Base-by-base conservation (phyloP, 1,140 invertebrate genomes). In the Drosophila persimilis region DNA sequence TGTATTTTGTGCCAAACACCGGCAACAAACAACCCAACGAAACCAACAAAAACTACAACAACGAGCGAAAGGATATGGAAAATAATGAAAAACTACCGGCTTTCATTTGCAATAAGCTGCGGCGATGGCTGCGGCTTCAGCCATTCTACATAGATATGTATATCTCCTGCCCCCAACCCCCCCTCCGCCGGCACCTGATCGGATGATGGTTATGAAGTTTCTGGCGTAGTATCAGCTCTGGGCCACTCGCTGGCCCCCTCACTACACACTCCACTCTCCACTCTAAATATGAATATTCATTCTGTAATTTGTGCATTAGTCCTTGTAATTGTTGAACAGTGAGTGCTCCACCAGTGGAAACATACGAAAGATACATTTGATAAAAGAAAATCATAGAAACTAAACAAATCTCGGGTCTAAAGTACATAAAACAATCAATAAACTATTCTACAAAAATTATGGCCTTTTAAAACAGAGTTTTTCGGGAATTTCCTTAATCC, bases 221-320 rank as follows among this genome's bases (percentile, higher is more conserved):
- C 47, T 56, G 53, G 29, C 7, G 5, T 29, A n/a, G 11, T 39
- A 39, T 39, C 65, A 47, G 24, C 22, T 63, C 22, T 39, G 35
- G 11, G 13, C 35, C 54, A 35, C 53, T 50, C 51, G 6, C 17
- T 26, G 7, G 24, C 39, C 13, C 53, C 46, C 48, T 0, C 31
- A 13, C 63, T 11, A 17, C 59, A 35, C 31, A 13, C 63, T 11
- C 22, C 59, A 35, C 9, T 3, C 17, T 63, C 43, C 29, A 13
- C 52, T 44, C 41, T 51, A 86, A 85, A 80, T 85, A 85, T 85
- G 80, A 85, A 85, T 86, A 85, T 86, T 86, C 81, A 86, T 85
- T 80, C 66, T 66, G 80, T 71, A 81, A 85, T 86, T 86, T 86
- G 51, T 77, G 77, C 83, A 86, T 85, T 81, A 85, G 83, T 71